Evolutionary conservation across 2,888 invertebrate species (phyloP), one percentile per base, ranked within the genome.

Genomic region (Hydroisotoma schaefferi): DNA sequence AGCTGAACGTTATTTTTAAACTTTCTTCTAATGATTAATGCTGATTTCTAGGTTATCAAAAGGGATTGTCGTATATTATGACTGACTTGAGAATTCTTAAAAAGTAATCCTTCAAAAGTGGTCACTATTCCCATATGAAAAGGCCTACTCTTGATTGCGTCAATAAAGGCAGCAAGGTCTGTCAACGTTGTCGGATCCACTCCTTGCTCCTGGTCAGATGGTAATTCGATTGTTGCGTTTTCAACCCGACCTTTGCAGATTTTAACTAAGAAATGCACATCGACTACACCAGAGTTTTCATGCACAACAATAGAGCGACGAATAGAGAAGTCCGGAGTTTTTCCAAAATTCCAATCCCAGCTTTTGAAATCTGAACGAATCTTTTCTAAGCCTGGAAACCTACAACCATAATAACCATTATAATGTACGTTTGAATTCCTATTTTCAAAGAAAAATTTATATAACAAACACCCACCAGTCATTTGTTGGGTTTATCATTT

Each of bases 311-410:
- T 83, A 0, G 82, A 77, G 33, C 85, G 82, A 61, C 83, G 83
- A 20, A 90, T 85, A 0, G 83, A 83, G 77, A 94, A 94, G 68
- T 85, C 84, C 0, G 94, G 95, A 0, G 94, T 90, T 75, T 84
- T 87, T 1, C 93, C 94, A 76, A 82, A 88, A 65, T 86, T 84
- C 94, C 94, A 94, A 60, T 91, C 85, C 91, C 93, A 94, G 26
- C 86, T 85, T 67, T 81, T 77, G 53, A 90, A 83, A 63, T 86
- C 84, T 38, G 83, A 81, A 58, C 83, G 83, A 59, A 90, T 80
- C 72, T 86, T 82, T 10, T 83, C 82, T 27, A 92, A 81, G 73
- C 91, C 88, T 84, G 77, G 22, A 73, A 75, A 72, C 63, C 63
- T 63, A 46, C 15, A 38, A 38, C 12, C 23, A 18, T 23, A 46